Base-by-base conservation (phyloP, 2,888 invertebrate genomes). In the Sclerodermus sp. region DNA sequence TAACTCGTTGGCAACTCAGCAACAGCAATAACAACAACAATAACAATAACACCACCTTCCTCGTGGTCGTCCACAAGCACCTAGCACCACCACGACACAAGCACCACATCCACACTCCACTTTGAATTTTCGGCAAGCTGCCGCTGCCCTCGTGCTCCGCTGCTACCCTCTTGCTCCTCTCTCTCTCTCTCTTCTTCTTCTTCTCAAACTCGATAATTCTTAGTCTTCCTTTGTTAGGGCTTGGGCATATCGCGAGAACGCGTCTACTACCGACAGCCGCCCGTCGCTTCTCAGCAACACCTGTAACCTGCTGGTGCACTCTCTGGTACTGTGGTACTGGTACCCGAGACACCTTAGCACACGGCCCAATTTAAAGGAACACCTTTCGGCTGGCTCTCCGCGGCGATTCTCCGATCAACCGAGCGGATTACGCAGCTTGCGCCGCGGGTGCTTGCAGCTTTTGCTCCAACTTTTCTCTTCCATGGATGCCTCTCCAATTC, bases 91-190 rank as follows among this genome's bases (percentile, higher is more conserved):
- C 16, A 48, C 56, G 44, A 34, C 60, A 63, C 62, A 44, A 18
- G 51, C 56, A 57, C 57, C 64, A 60, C 62, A 65, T 65, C 50
- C 62, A 64, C 64, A 53, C 57, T 52, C 43, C 60, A 58, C 64
- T 55, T 41, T 39, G 36, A 40, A 8, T 37, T 42, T n/a, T 41
- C 40, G 32, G 29, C 34, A 16, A 14, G 34, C 34, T 10, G 14
- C 10, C 34, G n/a, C 12, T 14, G 34, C 34, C 3, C 23, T n/a
- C n/a, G n/a, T n/a, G n/a, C n/a, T n/a, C n/a, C 34, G 23, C 32
- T 15, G 15, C 41, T 12, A n/a, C 30, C 13, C 30, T 42, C 29
- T 23, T 16, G 29, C 41, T 23, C 17, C 18, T 49, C 23, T 32
- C 32, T 30, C 17, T 34, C 32, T 41, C 34, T 15, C 13, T n/a